Evolutionary conservation across 35 echinoderm and acorn worm genomes (phyloP).

Genomic region (Hemicentrotus pulcherrimus): DNA sequence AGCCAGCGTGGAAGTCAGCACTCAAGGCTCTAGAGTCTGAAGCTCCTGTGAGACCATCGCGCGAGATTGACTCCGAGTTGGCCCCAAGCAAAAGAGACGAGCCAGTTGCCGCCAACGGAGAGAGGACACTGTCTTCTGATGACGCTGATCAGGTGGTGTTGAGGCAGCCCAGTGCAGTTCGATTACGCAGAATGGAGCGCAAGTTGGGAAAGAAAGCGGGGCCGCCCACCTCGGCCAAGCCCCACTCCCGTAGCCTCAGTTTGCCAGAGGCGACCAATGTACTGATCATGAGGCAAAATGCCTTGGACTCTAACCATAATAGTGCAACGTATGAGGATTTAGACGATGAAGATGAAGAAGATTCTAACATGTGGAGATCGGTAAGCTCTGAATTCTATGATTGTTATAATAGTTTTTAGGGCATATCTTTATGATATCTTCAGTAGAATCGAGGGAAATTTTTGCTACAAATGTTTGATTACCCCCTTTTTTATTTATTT

Average conservation of each 20-base stretch:
- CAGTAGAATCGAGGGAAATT: neutral
- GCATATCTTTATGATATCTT: neutral
- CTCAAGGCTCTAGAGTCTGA: slow-evolving; percentile 19
- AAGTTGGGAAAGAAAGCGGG: neutral
- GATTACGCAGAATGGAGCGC: slow-evolving; percentile 44
- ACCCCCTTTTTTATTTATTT: too few species aligned
- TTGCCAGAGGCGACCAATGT: neutral
- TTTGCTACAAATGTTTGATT: too few species aligned
- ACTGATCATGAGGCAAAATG: slow-evolving; percentile 15
- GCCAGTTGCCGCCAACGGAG: neutral
- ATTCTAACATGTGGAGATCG: slow-evolving; percentile 32
- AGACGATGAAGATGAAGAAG: slow-evolving; percentile 27
- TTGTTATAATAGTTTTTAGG: neutral
- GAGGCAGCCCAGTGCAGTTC: slow-evolving; percentile 42
- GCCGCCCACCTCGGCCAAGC: slow-evolving; percentile 6
- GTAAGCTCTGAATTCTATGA: neutral
- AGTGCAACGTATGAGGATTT: slow-evolving; percentile 31
- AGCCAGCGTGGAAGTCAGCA: slow-evolving; percentile 26
- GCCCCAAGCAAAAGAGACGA: neutral
- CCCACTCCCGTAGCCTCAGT: slow-evolving; percentile 22
- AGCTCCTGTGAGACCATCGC: neutral
- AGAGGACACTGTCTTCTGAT: neutral
- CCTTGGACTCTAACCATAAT: slow-evolving; percentile 42
- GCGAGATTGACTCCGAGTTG: neutral
- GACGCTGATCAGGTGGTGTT: neutral